These are phyloP conservation scores for Geopemphigus sp. DNA, from an alignment of 1,140 invertebrate genomes.

Conservation along the genomic window DNA sequence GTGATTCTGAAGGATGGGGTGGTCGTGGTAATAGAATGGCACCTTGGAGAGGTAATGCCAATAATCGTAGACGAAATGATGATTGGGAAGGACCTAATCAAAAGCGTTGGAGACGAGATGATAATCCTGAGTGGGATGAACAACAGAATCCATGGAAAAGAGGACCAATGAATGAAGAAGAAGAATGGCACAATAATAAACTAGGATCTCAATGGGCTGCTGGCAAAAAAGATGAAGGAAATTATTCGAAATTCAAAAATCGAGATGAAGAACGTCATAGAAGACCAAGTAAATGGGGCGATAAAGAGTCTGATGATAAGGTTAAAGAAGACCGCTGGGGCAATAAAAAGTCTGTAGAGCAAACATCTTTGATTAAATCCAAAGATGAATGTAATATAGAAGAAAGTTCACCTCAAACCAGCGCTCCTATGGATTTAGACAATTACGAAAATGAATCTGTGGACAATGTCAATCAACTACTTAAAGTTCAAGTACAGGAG, in stretches of 20 bases:
- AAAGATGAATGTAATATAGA: neutral
- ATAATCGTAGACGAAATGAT: constrained; percentile 12
- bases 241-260: constrained; percentile 18
- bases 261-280: constrained; percentile 38
- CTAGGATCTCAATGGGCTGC: neutral
- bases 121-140: constrained; percentile 42
- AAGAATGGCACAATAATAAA: constrained; percentile 25
- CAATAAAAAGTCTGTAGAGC: neutral
- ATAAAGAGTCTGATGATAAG: constrained; percentile 20
- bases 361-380: neutral
- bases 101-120: constrained; percentile 43
- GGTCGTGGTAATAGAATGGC: constrained; percentile 23
- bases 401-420: neutral
- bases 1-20: constrained; percentile 29
- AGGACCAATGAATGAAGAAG: constrained; percentile 28
- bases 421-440: constrained; percentile 39
- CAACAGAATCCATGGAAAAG: constrained; percentile 41
- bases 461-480: constrained; percentile 2
- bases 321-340: constrained; percentile 18
- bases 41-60: constrained; percentile 13
- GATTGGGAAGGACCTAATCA: constrained; percentile 38
- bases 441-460: constrained; percentile 18
- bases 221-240: constrained; percentile 19
- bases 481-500: neutral
- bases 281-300: constrained; percentile 42